Evolutionary conservation across 2,888 invertebrate genomes (phyloP).

Genomic region (Meteorus colon): DNA sequence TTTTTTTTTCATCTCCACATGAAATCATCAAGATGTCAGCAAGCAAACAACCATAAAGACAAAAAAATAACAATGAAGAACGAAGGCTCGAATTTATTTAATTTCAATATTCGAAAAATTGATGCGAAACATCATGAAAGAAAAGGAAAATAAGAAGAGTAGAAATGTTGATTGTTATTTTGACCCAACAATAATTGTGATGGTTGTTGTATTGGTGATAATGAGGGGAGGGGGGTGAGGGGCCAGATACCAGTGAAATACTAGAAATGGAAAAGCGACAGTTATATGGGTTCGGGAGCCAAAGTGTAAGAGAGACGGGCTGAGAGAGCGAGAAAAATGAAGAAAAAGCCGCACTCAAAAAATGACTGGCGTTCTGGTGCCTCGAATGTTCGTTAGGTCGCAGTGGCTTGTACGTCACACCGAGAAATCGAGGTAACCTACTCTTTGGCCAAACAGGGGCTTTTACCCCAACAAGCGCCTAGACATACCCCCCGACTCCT

Average conservation of each 20-base stretch:
- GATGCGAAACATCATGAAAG: too few relatives aligned
- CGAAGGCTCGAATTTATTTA: background rate
- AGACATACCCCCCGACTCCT: slow-evolving; percentile 20
- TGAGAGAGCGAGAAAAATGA: background rate
- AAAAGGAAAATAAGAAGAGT: background rate
- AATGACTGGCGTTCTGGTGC: slow-evolving; percentile 42
- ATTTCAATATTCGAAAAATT: too few relatives aligned
- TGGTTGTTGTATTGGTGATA: background rate
- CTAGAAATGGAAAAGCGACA: background rate
- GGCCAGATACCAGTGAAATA: background rate
- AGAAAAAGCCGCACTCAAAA: slow-evolving; percentile 40
- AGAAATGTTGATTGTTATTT: background rate
- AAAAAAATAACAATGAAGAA: slow-evolving; percentile 10
- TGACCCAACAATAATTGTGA: background rate
- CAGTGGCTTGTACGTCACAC: slow-evolving; percentile 48
- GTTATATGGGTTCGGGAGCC: background rate
- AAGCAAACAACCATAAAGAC: slow-evolving; percentile 5
- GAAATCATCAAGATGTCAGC: slow-evolving; percentile 19
- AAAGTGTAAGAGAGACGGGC: background rate
- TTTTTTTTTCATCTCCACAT: slow-evolving; percentile 2
- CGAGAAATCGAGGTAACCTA: slow-evolving; percentile 56
- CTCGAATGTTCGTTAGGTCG: slow-evolving; percentile 41
- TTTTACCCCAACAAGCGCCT: slow-evolving; percentile 34
- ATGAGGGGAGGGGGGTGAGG: background rate
- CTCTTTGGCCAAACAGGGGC: slow-evolving; percentile 51